phyloP scores from a whole-genome alignment of 2,888 invertebrate genomes.

The Creontiades dilutus region DNA sequence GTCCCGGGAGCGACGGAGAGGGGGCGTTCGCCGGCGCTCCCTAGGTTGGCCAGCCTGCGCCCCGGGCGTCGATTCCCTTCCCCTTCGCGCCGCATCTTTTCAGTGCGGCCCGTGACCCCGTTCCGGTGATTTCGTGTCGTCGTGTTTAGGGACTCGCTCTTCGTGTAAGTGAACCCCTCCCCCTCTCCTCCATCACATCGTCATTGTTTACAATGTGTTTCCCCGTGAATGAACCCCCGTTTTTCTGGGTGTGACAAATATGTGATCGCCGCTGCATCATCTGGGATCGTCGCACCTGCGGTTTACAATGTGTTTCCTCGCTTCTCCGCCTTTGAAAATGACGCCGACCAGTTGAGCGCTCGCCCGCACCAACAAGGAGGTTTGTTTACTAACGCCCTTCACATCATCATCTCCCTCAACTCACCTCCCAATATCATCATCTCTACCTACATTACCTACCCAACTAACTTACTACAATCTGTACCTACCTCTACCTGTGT shows the following conservation, averaged over 20 bases:
- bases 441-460: too few species aligned
- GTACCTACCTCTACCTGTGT: too few species aligned
- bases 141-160: neutral
- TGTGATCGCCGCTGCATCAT: slow-evolving; percentile 21
- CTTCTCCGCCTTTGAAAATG: slow-evolving; percentile 16
- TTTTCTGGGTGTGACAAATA: neutral
- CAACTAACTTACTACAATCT: too few species aligned
- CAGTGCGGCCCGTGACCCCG: slow-evolving; percentile 58
- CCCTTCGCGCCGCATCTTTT: neutral
- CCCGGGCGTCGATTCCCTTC: slow-evolving; percentile 37
- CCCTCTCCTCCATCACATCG: neutral
- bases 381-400: slow-evolving; percentile 38
- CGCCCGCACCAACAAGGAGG: neutral
- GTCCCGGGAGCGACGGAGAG: neutral
- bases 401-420: neutral
- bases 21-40: slow-evolving; percentile 23
- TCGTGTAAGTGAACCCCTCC: neutral
- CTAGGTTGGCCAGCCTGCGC: slow-evolving; percentile 35
- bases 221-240: neutral
- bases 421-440: too few species aligned
- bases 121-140: slow-evolving; percentile 30
- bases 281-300: slow-evolving; percentile 13
- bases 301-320: neutral
- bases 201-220: slow-evolving; percentile 36
- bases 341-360: slow-evolving; percentile 43